Conservation (phyloP, 2,888 invertebrate genomes). For the Branchellion lobata region DNA sequence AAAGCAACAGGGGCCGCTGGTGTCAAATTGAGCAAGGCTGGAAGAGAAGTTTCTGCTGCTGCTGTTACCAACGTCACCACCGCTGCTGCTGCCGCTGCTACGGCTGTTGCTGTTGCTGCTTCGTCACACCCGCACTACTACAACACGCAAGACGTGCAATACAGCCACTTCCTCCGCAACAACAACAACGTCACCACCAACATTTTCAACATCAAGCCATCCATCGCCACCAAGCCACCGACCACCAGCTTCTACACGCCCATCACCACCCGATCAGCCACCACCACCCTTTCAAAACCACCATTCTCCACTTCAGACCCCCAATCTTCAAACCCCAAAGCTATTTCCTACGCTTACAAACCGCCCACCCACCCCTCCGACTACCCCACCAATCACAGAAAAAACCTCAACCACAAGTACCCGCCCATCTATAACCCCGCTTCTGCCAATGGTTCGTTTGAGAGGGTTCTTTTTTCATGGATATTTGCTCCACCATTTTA, state of each 20-base stretch:
- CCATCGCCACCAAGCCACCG: neutral
- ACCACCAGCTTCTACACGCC: neutral
- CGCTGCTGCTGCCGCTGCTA: neutral
- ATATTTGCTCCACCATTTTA: no score
- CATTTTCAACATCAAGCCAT: neutral
- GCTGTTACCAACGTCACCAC: neutral
- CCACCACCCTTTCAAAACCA: neutral
- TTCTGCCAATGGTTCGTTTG: no score
- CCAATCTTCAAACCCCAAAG: no score
- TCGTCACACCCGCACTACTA: neutral
- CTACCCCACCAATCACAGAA: neutral
- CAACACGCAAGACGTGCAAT: neutral
- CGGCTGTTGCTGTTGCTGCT: neutral
- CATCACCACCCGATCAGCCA: conserved; percentile 1
- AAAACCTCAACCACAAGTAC: no score
- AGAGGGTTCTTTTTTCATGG: no score
- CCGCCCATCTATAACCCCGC: no score
- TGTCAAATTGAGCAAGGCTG: no score
- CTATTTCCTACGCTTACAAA: conserved; percentile 33
- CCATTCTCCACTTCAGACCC: neutral
- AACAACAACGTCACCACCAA: neutral
- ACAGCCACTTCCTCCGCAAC: neutral
- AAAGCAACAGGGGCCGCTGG: neutral
- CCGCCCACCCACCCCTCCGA: neutral
- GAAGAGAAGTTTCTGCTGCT: no score